Conservation (phyloP, 1,140 invertebrate genomes). For the Ganaspis sp. region DNA sequence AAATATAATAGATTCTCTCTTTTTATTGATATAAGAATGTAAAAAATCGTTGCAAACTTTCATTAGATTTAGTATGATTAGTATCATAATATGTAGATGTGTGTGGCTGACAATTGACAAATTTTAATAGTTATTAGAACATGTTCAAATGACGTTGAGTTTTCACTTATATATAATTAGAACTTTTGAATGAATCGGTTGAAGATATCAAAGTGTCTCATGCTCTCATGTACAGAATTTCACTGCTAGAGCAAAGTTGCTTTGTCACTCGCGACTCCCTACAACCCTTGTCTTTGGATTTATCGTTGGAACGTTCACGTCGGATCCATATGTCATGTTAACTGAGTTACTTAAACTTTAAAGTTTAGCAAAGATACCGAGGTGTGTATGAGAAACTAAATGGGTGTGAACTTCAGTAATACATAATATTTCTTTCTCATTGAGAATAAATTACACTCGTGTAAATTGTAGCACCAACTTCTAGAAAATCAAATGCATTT, state of each 20-base stretch:
- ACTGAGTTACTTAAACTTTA: conserved; percentile 6
- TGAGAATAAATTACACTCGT: background rate
- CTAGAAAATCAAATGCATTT: too few species aligned
- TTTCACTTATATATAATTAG: background rate
- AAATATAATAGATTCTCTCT: too few species aligned
- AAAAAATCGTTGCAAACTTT: too few species aligned
- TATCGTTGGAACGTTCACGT: background rate
- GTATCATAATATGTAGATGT: too few species aligned
- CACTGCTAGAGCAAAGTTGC: background rate
- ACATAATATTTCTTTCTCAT: background rate
- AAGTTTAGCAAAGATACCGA: background rate
- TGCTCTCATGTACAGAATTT: background rate
- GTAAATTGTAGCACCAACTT: background rate
- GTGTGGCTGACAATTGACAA: too few species aligned
- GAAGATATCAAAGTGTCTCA: background rate
- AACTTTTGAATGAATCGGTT: background rate
- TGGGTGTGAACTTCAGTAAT: background rate
- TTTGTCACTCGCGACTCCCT: background rate
- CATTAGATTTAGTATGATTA: too few species aligned
- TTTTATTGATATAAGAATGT: too few species aligned
- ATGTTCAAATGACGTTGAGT: background rate
- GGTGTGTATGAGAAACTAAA: background rate
- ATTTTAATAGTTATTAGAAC: too few species aligned
- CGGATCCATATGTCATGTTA: conserved; percentile 5
- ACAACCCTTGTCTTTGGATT: conserved; percentile 2